A percentile compares a stretch with the other conserved stretches of the same genome.
phyloP scores from a whole-genome alignment of 30 jellyfish, hydroid and myxozoan species.

The Aurelia sp. region DNA sequence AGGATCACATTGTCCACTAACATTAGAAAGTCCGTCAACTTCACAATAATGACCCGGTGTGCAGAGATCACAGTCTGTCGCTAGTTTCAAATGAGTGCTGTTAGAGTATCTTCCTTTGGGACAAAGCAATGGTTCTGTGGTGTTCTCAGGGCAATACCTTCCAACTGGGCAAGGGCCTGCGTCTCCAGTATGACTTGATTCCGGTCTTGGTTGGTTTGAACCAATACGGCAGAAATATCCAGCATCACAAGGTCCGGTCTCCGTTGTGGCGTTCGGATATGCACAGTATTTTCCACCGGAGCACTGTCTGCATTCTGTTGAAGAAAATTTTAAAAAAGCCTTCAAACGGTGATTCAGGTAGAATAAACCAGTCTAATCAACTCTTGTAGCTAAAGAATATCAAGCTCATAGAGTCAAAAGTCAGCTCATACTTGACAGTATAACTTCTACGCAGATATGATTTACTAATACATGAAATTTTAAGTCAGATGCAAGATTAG shows the following conservation, averaged over 20 bases:
- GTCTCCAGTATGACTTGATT: constrained; percentile 71
- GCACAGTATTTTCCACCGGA: constrained; percentile 96
- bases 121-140: constrained; percentile 79
- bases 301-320: constrained; percentile 85
- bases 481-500: no score
- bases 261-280: constrained; percentile 84
- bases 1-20: constrained; percentile 79
- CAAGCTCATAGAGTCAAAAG: no score
- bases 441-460: no score
- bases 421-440: no score
- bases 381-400: no score
- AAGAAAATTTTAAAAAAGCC: not conserved
- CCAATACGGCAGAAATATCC: constrained; percentile 91
- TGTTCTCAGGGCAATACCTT: constrained; percentile 77
- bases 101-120: constrained; percentile 81
- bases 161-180: constrained; percentile 97
- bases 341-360: not conserved
- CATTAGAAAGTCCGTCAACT: constrained; percentile 69
- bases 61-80: constrained; percentile 81
- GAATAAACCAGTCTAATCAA: no score
- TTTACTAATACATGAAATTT: no score
- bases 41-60: constrained; percentile 89
- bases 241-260: constrained; percentile 87
- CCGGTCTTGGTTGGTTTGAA: constrained; percentile 80
- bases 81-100: constrained; percentile 50